These are phyloP conservation scores for Telenomus remus DNA, from an alignment of 1,140 invertebrate species.

Conservation along the genomic window DNA sequence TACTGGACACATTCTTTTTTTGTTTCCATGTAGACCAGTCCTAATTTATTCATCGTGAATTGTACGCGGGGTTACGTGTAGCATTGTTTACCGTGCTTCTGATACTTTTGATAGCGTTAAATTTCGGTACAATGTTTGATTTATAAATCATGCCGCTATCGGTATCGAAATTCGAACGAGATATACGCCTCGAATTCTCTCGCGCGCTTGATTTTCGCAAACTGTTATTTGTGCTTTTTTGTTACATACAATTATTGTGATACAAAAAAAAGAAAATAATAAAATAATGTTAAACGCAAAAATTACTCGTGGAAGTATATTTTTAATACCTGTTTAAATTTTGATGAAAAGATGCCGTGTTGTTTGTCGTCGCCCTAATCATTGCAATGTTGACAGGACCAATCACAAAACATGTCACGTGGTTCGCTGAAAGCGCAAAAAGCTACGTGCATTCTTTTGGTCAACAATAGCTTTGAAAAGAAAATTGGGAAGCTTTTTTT, in stretches of 20 bases:
- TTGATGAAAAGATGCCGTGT: background rate
- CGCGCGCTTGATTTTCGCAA: too few relatives aligned
- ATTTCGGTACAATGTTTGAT: slow-evolving; percentile 20
- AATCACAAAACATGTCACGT: slow-evolving; percentile 26
- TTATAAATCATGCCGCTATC: slow-evolving; percentile 11
- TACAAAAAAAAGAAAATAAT: background rate
- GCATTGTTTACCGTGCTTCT: slow-evolving; percentile 27
- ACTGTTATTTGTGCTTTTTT: too few relatives aligned
- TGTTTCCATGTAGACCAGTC: slow-evolving; percentile 29
- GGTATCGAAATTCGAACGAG: background rate
- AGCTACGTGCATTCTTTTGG: slow-evolving; percentile 36
- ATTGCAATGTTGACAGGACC: slow-evolving; percentile 15
- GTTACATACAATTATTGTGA: background rate
- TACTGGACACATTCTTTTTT: slow-evolving; percentile 36
- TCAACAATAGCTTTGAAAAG: slow-evolving; percentile 32
- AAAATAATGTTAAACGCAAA: slow-evolving; percentile 9
- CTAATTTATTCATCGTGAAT: slow-evolving; percentile 37
- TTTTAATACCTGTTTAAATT: slow-evolving; percentile 30
- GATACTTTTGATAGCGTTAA: slow-evolving; percentile 21
- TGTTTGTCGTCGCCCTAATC: slow-evolving; percentile 5
- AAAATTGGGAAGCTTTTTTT: slow-evolving; percentile 22
- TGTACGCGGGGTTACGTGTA: slow-evolving; percentile 4
- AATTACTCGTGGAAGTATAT: slow-evolving; percentile 36
- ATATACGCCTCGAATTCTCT: too few relatives aligned
- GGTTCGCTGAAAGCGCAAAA: slow-evolving; percentile 9